Evolutionary conservation across 1,140 invertebrate genomes (phyloP).

Genomic region (Caenorhabditis remanei): DNA sequence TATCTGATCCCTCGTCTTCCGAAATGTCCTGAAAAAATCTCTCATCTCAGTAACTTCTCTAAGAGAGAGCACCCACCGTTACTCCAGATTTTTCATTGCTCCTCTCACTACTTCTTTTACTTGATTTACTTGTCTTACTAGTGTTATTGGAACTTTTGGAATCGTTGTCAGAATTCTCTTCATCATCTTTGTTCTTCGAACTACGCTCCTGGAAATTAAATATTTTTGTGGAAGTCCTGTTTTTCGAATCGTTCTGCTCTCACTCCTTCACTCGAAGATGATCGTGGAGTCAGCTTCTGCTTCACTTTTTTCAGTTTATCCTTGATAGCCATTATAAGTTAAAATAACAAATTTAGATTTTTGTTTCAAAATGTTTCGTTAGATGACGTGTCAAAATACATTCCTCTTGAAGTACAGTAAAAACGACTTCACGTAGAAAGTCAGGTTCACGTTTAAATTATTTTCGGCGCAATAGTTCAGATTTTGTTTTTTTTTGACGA

Average conservation of each 20-base stretch:
- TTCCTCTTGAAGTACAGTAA: no score
- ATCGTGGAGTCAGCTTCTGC: neutral
- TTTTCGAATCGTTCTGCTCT: neutral
- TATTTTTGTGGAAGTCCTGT: neutral
- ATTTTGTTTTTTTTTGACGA: no score
- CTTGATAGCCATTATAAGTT: neutral
- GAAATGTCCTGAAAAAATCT: slow-evolving; percentile 5
- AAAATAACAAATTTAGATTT: neutral
- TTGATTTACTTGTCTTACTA: neutral
- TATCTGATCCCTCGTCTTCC: slow-evolving; percentile 10
- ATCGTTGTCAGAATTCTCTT: slow-evolving; percentile 12
- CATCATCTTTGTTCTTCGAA: neutral
- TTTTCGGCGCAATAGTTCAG: no score
- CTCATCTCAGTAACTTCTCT: neutral
- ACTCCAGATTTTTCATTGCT: slow-evolving; percentile 15
- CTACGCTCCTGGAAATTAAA: neutral
- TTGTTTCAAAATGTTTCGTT: neutral
- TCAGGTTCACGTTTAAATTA: no score
- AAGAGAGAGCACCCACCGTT: neutral
- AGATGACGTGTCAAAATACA: neutral
- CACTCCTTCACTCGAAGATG: neutral
- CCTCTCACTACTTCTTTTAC: neutral
- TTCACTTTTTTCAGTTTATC: slow-evolving; percentile 39
- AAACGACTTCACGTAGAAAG: no score
- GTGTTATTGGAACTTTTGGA: neutral